Evolutionary conservation across 2,797 vertebrate species (phyloP), one percentile per base, ranked within the genome.

Genomic region (Pygocentrus nattereri): DNA sequence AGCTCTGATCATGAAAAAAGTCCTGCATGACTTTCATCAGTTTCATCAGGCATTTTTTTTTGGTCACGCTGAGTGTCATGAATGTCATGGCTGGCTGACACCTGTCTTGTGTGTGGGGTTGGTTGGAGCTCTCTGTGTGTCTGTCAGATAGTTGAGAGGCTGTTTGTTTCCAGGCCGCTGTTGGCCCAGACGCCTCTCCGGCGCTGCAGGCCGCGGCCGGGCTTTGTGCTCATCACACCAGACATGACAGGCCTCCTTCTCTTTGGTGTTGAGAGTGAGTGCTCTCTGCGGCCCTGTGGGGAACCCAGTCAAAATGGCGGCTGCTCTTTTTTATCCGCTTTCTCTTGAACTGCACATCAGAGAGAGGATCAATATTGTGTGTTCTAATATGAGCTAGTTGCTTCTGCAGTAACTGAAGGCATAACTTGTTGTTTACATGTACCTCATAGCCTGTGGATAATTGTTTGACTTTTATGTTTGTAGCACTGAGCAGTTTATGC

Each of bases 181-280:
- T 87, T 82, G 74, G 89, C 91, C 88, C 90, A 92, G 92, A 92
- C 91, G 91, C 91, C 90, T 90, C 92, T 74, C 92, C 30, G 88
- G 89, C 87, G 92, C 90, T 92, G 88, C 90, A 86, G 91, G 91
- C 90, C 84, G 85, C 85, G 87, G 90, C 90, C 87, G 82, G 86
- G 91, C 93, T 94, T 94, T 93, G 92, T 93, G 93, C 93, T 92
- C 93, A 92, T 95, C 93, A 94, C 89, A 89, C 84, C 67, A 90
- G 92, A 95, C 94, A 94, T 94, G 93, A 94, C 94, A 95, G 92
- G 88, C 86, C 89, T 93, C 90, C 91, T 92, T 94, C 91, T 91
- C 93, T 94, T 93, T 92, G 93, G 92, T 93, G 91, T 91, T 76
- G 88, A 80, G 90, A 92, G 91, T 87, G 92, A 92, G 91, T 91